Evolutionary conservation across 1,140 invertebrate species (phyloP).

Genomic region (Phymorhynchus buccinoides): DNA sequence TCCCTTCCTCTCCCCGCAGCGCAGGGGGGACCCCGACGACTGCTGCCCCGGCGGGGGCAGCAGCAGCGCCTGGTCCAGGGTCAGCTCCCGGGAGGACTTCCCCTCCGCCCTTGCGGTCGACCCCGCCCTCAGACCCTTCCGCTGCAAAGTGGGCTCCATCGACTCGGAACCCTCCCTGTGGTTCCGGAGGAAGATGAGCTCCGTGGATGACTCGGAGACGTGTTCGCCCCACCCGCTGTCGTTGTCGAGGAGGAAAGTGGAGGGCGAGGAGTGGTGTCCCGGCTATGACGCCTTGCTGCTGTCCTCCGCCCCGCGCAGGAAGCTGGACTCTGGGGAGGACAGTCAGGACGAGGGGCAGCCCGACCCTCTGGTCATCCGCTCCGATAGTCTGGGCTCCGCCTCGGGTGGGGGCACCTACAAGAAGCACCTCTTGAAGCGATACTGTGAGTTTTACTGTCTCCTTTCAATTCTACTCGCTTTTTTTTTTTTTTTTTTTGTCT

Average conservation of each 20-base stretch:
- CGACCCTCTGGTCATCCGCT: constrained; percentile 19
- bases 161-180: neutral
- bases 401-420: constrained; percentile 56
- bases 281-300: neutral
- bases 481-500: neutral
- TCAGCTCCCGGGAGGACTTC: neutral
- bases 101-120: neutral
- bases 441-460: constrained; percentile 50
- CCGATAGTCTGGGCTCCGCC: constrained; percentile 17
- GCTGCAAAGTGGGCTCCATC: neutral
- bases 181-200: neutral
- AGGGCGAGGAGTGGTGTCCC: neutral
- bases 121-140: neutral
- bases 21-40: neutral
- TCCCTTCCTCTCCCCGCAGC: neutral
- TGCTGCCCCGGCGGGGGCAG: neutral
- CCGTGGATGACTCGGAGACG: too few relatives aligned
- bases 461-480: neutral
- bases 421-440: constrained; percentile 56
- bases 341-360: constrained; percentile 20
- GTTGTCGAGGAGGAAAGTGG: neutral
- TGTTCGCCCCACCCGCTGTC: neutral
- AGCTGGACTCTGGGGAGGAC: constrained; percentile 24
- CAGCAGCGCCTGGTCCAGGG: too few relatives aligned
- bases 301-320: neutral